A percentile compares a stretch with the other conserved stretches of the same genome.
Conservation (phyloP, 2,113 vertebrate species). For the Sialia sialis region DNA sequence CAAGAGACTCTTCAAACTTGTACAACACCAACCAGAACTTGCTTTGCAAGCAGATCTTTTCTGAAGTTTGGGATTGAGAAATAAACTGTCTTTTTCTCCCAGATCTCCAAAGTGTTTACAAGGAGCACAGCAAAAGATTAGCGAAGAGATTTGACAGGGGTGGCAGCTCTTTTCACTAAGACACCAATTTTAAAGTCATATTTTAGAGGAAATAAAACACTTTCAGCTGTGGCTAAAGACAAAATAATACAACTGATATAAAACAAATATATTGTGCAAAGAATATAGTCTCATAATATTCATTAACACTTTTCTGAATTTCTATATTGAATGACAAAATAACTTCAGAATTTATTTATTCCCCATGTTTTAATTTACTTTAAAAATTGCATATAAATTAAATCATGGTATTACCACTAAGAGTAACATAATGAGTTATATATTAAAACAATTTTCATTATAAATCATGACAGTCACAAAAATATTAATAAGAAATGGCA, state of each 20-base stretch:
- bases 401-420: neutral
- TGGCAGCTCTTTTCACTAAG: neutral
- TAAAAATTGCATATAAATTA: neutral
- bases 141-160: neutral
- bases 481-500: neutral
- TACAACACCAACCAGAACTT: neutral
- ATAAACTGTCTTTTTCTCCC: neutral
- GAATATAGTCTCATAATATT: neutral
- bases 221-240: neutral
- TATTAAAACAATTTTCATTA: neutral
- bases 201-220: neutral
- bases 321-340: neutral
- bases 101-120: neutral
- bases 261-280: neutral
- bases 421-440: neutral
- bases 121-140: neutral
- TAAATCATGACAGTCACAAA: neutral
- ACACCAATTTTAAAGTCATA: neutral
- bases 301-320: neutral
- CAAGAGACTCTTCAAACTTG: neutral
- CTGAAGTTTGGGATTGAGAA: neutral
- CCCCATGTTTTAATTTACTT: neutral
- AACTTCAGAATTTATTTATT: neutral
- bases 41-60: neutral
- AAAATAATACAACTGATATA: neutral